Evolutionary conservation across 2,113 vertebrate genomes (phyloP).

Genomic region (Colinus virginianus): DNA sequence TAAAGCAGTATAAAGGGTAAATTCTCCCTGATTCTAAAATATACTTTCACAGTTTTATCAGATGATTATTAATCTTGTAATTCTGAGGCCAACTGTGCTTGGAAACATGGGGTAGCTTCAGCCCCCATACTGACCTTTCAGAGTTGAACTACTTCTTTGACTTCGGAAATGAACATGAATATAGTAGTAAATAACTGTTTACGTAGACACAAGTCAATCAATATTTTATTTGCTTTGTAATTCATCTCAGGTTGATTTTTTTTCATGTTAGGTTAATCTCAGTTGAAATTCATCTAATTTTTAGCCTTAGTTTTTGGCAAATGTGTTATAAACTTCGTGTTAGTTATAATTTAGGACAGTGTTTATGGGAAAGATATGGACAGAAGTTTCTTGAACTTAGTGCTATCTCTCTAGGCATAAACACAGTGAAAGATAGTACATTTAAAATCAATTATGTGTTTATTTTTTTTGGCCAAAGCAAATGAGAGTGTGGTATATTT

Average conservation of each 20-base stretch:
- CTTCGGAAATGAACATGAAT: not conserved
- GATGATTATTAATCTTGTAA: not conserved
- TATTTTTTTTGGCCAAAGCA: constrained; percentile 30
- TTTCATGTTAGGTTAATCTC: not conserved
- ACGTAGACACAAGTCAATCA: not conserved
- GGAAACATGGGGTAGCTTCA: not conserved
- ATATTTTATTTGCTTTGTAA: not conserved
- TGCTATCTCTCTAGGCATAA: constrained; percentile 6
- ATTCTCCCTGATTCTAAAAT: not conserved
- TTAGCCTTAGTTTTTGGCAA: not conserved
- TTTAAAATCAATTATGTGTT: constrained; percentile 27
- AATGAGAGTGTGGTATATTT: not conserved
- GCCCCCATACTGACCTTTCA: not conserved
- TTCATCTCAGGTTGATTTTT: not conserved
- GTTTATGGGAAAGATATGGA: not conserved
- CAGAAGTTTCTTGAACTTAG: constrained; percentile 38
- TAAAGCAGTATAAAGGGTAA: not conserved
- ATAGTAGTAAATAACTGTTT: not conserved
- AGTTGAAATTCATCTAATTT: not conserved
- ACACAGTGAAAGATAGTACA: not conserved
- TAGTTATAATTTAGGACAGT: not conserved
- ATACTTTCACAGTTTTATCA: not conserved
- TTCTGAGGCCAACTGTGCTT: not conserved
- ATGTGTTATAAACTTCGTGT: not conserved
- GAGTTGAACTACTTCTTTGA: not conserved